A percentile compares a stretch with the other conserved stretches of the same genome.
These are phyloP conservation scores for Camponotus fellah DNA, from an alignment of 2,888 invertebrate genomes.

Conservation along the genomic window DNA sequence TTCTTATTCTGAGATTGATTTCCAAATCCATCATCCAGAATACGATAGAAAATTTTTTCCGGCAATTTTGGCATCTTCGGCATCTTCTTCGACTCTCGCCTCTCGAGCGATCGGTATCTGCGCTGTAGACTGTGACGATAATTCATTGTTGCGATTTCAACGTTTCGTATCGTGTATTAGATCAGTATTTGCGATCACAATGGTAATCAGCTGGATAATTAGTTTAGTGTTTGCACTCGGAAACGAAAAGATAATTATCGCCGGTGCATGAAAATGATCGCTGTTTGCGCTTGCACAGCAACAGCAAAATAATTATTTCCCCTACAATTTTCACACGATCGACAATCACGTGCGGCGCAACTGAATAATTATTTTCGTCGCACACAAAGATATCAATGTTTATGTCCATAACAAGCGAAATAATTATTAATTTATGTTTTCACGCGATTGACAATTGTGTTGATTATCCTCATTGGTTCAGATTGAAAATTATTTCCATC, in stretches of 20 bases:
- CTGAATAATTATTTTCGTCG: slow-evolving; percentile 11
- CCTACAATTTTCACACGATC: slow-evolving; percentile 8
- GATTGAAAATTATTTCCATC: neutral
- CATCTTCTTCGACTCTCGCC: slow-evolving; percentile 11
- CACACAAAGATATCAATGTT: slow-evolving; percentile 9
- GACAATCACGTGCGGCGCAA: slow-evolving; percentile 7
- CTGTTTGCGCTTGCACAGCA: slow-evolving; percentile 23
- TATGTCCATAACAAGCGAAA: neutral
- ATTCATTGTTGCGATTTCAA: slow-evolving; percentile 22
- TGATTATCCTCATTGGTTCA: slow-evolving; percentile 27
- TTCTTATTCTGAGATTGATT: slow-evolving; percentile 8
- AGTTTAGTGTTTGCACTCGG: neutral
- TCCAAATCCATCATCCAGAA: slow-evolving; percentile 13
- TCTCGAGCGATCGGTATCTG: slow-evolving; percentile 46
- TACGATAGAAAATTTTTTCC: slow-evolving; percentile 41
- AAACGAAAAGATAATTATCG: slow-evolving; percentile 16
- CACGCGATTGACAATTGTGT: neutral
- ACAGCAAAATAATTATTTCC: slow-evolving; percentile 33
- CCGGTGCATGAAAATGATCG: neutral
- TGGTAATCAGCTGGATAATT: slow-evolving; percentile 13
- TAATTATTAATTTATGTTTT: slow-evolving; percentile 27
- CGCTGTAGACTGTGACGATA: slow-evolving; percentile 10
- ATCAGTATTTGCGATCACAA: slow-evolving; percentile 6
- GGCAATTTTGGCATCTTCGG: slow-evolving; percentile 35
- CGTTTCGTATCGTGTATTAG: neutral